A percentile compares a stretch with the other conserved stretches of the same genome.
phyloP scores from a whole-genome alignment of 2,888 invertebrate genomes.

The Graphium colonna region DNA sequence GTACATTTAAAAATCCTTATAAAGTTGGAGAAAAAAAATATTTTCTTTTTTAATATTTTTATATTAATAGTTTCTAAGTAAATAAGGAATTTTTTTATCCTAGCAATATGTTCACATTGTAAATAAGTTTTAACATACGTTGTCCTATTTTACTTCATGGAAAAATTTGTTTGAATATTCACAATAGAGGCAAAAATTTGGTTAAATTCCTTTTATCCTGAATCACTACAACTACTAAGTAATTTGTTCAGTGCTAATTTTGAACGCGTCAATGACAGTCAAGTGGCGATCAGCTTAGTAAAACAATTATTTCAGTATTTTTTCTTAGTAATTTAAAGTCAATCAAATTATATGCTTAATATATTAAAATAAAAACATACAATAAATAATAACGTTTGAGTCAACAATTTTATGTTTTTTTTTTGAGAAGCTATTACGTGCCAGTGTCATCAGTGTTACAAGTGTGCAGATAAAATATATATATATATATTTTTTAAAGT shows the following conservation, averaged over 20 bases:
- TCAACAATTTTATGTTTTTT: not conserved
- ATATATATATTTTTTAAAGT: not conserved
- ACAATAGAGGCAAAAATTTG: not conserved
- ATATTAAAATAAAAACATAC: not conserved
- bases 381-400: not conserved
- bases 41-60: too few relatives aligned
- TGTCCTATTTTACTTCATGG: too few relatives aligned
- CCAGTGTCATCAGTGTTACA: not conserved
- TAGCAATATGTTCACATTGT: too few relatives aligned
- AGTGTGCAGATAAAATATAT: not conserved
- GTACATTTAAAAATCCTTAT: too few relatives aligned
- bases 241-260: constrained; percentile 4
- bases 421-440: not conserved
- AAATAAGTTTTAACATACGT: too few relatives aligned
- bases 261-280: constrained; percentile 4
- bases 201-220: not conserved
- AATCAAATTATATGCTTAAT: not conserved
- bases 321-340: not conserved
- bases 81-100: too few relatives aligned
- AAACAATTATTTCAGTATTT: not conserved
- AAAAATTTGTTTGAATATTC: too few relatives aligned
- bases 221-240: constrained; percentile 1
- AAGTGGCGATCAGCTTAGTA: constrained; percentile 13
- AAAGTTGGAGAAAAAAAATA: too few relatives aligned
- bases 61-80: too few relatives aligned